Base-by-base conservation (phyloP, 2,888 invertebrate species). In the Mechanitis mazaeus region DNA sequence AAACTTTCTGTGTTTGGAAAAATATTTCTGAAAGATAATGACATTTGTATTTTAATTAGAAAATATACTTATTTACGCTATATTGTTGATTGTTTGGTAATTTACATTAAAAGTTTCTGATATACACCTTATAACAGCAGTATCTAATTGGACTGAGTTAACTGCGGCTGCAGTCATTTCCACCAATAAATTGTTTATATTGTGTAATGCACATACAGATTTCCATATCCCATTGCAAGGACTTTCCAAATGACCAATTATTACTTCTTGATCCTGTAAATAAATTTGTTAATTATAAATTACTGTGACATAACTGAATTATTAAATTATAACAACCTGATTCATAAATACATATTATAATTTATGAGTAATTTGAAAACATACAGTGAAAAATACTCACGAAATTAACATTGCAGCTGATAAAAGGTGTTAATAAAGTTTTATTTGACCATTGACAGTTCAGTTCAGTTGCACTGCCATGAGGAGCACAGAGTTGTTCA, bases 221-320 rank as follows among this genome's bases (percentile, higher is more conserved):
- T 82, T 86, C 91, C 91, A 91, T 58, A 91, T 77, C 0, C 83
- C 76, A 54, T 83, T 85, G 67, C 89, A 88, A 0, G 88, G 88
- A 56, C 88, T 91, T 0, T 80, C 80, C 33, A 89, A 60, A 58
- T 91, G 91, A 0, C 91, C 91, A 1, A 90, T 75, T 33, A 84
- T 86, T 3, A 90, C 81, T 75, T 90, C 89, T 79, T 90, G 90
- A 53, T 83, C 83, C 90, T 90, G 69, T 42, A 78, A 79, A 47
- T 47, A 47, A 47, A 50, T 31, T 50, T 50, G 0, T 5, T 28
- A 50, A 28, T 50, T 1, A 31, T 31, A 7, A 31, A 7, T 0
- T 31, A 9, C 2, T 31, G 9, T 2, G 9, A 42, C 3, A 50
- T 50, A 31, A 31, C 3, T 2, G 31, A 1, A 31, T 31, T 6